These are phyloP conservation scores for Drosophila yooni DNA, from an alignment of 2,888 invertebrate species.

Conservation along the genomic window DNA sequence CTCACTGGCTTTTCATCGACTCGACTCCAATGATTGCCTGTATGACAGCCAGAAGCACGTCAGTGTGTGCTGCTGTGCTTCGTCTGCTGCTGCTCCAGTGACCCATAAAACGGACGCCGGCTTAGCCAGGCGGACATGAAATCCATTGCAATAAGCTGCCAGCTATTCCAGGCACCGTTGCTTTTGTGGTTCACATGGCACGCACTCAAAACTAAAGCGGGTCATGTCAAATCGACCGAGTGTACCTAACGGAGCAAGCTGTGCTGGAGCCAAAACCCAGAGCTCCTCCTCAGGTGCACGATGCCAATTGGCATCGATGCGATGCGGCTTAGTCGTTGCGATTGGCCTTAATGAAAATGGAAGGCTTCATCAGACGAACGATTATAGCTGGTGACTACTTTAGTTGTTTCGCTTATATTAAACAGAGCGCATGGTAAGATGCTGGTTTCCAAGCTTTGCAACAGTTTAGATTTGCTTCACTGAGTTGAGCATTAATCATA, in stretches of 20 bases:
- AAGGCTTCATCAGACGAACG: conserved; percentile 1
- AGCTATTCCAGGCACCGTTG: conserved; percentile 23
- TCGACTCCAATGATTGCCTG: conserved; percentile 62
- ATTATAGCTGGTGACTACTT: conserved; percentile 16
- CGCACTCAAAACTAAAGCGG: conserved; percentile 54
- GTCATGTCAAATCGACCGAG: conserved; percentile 61
- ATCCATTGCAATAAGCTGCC: conserved; percentile 37
- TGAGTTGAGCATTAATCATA: not conserved
- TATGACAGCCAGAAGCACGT: conserved; percentile 56
- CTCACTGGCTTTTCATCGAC: conserved; percentile 73
- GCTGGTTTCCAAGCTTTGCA: not conserved
- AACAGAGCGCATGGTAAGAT: not conserved
- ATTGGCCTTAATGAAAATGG: conserved; percentile 58
- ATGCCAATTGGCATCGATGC: conserved; percentile 69
- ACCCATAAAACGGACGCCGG: conserved; percentile 72
- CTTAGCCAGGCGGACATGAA: conserved; percentile 22
- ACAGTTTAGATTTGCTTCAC: not conserved
- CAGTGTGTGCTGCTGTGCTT: conserved; percentile 22
- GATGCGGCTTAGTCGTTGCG: conserved; percentile 42
- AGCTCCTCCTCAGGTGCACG: conserved; percentile 32
- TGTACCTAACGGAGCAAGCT: conserved; percentile 3
- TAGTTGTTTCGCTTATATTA: not conserved
- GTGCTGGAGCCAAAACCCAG: not conserved
- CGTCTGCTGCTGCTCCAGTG: conserved; percentile 59
- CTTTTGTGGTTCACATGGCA: conserved; percentile 71